Evolutionary conservation across 2,888 invertebrate genomes (phyloP).

Genomic region (Selenia dentaria): DNA sequence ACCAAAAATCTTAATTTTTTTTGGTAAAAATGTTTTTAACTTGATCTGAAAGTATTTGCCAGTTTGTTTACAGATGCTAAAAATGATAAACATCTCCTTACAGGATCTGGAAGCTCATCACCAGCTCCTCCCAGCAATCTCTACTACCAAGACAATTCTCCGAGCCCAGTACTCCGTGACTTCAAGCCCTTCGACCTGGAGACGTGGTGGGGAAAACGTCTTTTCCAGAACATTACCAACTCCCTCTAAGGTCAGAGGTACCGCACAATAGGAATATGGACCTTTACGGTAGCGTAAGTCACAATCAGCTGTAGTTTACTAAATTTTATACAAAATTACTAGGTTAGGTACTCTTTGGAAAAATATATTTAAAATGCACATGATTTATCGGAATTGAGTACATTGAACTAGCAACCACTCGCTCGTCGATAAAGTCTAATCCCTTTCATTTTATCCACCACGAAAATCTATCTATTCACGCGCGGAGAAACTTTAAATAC

Average conservation of each 20-base stretch:
- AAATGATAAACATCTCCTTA: constrained; percentile 24
- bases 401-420: too few species aligned
- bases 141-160: constrained; percentile 90
- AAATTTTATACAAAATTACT: constrained; percentile 49
- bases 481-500: too few species aligned
- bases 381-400: too few species aligned
- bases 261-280: constrained; percentile 44
- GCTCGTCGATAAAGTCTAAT: too few species aligned
- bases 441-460: too few species aligned
- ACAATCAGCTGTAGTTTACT: constrained; percentile 82
- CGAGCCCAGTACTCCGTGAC: constrained; percentile 88
- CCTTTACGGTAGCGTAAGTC: constrained; percentile 72
- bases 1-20: too few species aligned
- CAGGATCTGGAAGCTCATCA: constrained; percentile 73
- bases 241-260: constrained; percentile 81
- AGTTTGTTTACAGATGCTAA: too few species aligned
- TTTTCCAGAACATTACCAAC: constrained; percentile 94
- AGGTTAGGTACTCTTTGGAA: too few species aligned
- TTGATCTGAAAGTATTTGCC: too few species aligned
- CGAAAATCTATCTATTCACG: too few species aligned
- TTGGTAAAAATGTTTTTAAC: too few species aligned
- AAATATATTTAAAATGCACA: too few species aligned
- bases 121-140: constrained; percentile 77
- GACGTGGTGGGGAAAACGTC: constrained; percentile 95
- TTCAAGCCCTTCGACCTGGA: constrained; percentile 96